A percentile compares a stretch with the other conserved stretches of the same genome.
phyloP scores from a whole-genome alignment of 2,113 vertebrate genomes.

The Lontra canadensis region DNA sequence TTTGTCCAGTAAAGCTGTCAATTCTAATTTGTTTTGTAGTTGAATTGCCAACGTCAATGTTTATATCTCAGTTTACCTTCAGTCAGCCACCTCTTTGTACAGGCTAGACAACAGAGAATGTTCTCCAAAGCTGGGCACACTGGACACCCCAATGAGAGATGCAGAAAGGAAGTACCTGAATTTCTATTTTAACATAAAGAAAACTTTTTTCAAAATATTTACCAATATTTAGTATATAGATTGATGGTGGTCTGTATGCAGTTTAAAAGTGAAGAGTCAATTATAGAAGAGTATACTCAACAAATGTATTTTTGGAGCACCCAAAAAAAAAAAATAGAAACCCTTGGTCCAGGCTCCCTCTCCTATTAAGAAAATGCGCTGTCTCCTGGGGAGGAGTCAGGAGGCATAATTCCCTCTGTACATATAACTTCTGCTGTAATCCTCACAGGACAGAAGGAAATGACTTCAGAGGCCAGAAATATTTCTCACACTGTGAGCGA shows the following conservation, averaged over 20 bases:
- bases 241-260: not conserved
- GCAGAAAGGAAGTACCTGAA: not conserved
- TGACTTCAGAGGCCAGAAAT: constrained; percentile 56
- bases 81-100: not conserved
- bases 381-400: not conserved
- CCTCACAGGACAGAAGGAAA: constrained; percentile 42
- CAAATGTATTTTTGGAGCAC: not conserved
- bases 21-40: not conserved
- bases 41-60: not conserved
- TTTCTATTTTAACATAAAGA: constrained; percentile 32
- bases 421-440: not conserved
- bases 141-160: not conserved
- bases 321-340: not conserved
- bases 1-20: not conserved
- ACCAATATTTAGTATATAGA: not conserved
- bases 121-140: not conserved
- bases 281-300: not conserved
- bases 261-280: not conserved
- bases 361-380: not conserved
- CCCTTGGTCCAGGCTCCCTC: not conserved
- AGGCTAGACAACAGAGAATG: not conserved
- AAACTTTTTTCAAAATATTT: not conserved
- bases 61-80: not conserved
- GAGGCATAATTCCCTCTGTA: not conserved
- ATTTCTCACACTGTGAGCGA: constrained; percentile 40